Conservation (phyloP, 30 jellyfish, hydroid and myxozoan genomes). For the Sanderia malayensis region DNA sequence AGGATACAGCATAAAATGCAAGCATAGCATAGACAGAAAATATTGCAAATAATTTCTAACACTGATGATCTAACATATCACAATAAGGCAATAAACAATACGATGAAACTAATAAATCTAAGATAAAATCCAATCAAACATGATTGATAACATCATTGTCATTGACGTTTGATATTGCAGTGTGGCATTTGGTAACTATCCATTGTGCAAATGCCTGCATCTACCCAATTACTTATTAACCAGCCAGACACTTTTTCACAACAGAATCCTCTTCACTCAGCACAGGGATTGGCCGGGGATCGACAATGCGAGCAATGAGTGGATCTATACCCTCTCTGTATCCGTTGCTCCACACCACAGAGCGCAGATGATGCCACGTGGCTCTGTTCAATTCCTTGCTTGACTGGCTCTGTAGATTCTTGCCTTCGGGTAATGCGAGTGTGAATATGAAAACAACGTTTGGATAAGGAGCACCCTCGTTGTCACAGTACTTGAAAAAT, state of each 20-base stretch:
- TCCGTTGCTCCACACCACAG: constrained; percentile 55
- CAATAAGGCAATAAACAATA: too few relatives aligned
- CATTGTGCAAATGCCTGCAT: too few relatives aligned
- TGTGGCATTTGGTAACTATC: too few relatives aligned
- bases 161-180: too few relatives aligned
- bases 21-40: too few relatives aligned
- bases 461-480: constrained; percentile 62
- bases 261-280: constrained; percentile 25
- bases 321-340: constrained; percentile 37
- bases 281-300: constrained; percentile 40
- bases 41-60: too few relatives aligned
- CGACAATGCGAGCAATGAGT: constrained; percentile 41
- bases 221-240: too few relatives aligned
- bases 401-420: background rate
- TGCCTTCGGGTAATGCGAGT: constrained; percentile 7
- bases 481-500: constrained; percentile 52
- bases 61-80: too few relatives aligned
- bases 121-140: too few relatives aligned
- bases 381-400: constrained; percentile 31
- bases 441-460: constrained; percentile 42
- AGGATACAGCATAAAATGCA: too few relatives aligned
- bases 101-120: too few relatives aligned
- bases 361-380: constrained; percentile 17
- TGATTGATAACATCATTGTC: too few relatives aligned
- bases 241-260: background rate